These are phyloP conservation scores for Carabus problematicus DNA, from an alignment of 2,888 invertebrate species.

Conservation along the genomic window DNA sequence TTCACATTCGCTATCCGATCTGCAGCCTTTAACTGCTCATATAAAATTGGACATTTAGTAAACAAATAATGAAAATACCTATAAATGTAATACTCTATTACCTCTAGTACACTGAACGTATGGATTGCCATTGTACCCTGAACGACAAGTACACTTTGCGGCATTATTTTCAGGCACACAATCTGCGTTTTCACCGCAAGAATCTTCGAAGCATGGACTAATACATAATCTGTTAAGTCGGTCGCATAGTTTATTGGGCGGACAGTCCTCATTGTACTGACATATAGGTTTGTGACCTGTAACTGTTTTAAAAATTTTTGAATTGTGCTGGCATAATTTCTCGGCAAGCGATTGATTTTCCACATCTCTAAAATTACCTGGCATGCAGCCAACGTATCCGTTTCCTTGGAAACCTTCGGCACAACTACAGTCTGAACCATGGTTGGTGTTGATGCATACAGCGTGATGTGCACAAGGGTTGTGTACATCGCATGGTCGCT, in stretches of 20 bases:
- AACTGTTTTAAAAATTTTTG: constrained; percentile 53
- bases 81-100: constrained; percentile 48
- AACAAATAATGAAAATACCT: neutral
- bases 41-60: neutral
- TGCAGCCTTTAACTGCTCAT: constrained; percentile 70
- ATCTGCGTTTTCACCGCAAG: constrained; percentile 83
- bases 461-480: constrained; percentile 86
- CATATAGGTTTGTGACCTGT: constrained; percentile 68
- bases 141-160: constrained; percentile 76
- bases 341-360: too few species aligned
- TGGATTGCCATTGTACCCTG: constrained; percentile 79
- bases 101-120: constrained; percentile 74
- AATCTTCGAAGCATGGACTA: constrained; percentile 79
- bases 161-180: constrained; percentile 79
- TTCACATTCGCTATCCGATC: constrained; percentile 74
- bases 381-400: constrained; percentile 80
- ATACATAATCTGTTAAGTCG: constrained; percentile 83
- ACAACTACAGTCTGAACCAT: constrained; percentile 86
- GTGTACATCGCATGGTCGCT: constrained; percentile 84
- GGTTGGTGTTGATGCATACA: constrained; percentile 86
- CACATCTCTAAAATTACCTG: constrained; percentile 64
- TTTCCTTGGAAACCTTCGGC: constrained; percentile 87
- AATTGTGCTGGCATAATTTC: neutral
- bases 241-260: constrained; percentile 85
- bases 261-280: constrained; percentile 91